Base-by-base conservation (phyloP, 1,140 invertebrate species). In the Heterodera schachtii region DNA sequence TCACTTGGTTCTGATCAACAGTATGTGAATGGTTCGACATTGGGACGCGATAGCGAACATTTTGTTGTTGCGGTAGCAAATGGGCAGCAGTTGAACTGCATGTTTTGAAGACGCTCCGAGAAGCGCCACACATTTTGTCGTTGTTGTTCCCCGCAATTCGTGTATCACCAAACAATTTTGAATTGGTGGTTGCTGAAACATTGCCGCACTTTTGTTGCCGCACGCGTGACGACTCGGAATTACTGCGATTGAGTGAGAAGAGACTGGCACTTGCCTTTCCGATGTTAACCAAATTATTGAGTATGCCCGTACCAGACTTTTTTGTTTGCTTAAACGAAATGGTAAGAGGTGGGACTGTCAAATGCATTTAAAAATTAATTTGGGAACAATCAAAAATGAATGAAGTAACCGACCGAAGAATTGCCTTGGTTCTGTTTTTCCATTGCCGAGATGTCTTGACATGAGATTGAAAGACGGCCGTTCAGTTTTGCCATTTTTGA, bases 391-490 rank as follows among this genome's bases (percentile, higher is more conserved):
- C 31, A 31, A 31, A 31, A 31, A 31, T 31, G 31, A 31, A 31
- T 31, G 31, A 31, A 52, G 52, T 16, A 64, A 19, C 3, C 16
- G 11, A 64, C 57, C 57, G 57, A 64, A 19, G 16, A 13, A 19
- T 64, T 64, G 19, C 19, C 19, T 64, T 64, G 57, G 5, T 13
- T 64, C 57, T 74, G 57, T 64, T 64, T 64, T 31, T 74, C 52
- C n/a, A 46, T 8, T 74, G 57, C 19, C 16, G 21, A 52, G 21
- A 74, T 44, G 41, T 74, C 73, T 21, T 74, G 47, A 11, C 57
- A 74, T 13, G 73, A 74, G 21, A 74, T 74, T 52, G 73, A 74
- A 43, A 74, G 73, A 11, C 73, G 21, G 7, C 73, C 73, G 46
- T 74, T 60, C 9, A 74, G 21, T 74, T 74, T 49, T 2, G 47